Evolutionary conservation across 2,888 invertebrate genomes (phyloP).

Genomic region (Lordiphosa andalusiaca): DNA sequence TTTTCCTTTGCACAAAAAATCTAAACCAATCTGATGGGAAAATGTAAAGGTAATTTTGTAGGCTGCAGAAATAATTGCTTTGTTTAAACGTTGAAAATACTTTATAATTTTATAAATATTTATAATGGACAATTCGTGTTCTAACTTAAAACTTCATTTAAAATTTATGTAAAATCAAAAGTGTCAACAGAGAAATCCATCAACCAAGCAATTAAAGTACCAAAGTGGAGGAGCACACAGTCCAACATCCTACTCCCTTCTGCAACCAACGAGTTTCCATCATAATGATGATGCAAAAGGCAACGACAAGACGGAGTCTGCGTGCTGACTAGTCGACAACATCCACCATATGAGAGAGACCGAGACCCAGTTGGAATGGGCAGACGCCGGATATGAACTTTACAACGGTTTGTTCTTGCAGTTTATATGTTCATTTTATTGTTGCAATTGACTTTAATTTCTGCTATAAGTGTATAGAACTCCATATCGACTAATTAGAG

Average conservation of each 20-base stretch:
- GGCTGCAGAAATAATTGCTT: not conserved
- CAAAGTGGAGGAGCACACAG: conserved; percentile 36
- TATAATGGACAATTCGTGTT: conserved; percentile 1
- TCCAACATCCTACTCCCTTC: conserved; percentile 7
- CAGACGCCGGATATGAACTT: conserved; percentile 58
- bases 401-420: conserved; percentile 42
- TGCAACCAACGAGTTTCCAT: conserved; percentile 30
- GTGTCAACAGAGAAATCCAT: conserved; percentile 68
- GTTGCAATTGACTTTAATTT: conserved; percentile 57
- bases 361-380: conserved; percentile 18
- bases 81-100: too few species aligned
- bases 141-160: conserved; percentile 43
- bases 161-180: conserved; percentile 56
- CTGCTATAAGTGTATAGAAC: conserved; percentile 49
- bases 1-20: conserved; percentile 16
- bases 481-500: conserved; percentile 47
- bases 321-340: conserved; percentile 8
- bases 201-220: conserved; percentile 68
- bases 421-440: conserved; percentile 58
- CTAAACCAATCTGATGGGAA: conserved; percentile 11
- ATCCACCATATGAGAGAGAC: conserved; percentile 4
- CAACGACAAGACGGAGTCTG: conserved; percentile 4
- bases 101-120: too few species aligned
- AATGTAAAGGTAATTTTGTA: conserved; percentile 6
- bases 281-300: conserved; percentile 55